Evolutionary conservation across 2,797 vertebrate genomes (phyloP).

Genomic region (Odontamblyopus lacepedii): DNA sequence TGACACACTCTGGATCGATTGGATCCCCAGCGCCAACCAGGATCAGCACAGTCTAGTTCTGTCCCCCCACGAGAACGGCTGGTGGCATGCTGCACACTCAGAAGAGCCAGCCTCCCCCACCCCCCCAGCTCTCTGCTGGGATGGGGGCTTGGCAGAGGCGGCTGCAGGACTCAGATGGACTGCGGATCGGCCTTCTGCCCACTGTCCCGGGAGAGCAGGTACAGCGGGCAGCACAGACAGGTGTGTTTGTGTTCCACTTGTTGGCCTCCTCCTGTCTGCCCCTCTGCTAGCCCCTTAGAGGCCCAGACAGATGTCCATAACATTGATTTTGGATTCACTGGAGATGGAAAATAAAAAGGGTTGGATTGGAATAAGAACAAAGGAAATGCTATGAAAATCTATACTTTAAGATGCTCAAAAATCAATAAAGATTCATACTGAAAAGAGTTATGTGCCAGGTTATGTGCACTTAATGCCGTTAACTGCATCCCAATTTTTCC

Average conservation of each 20-base stretch:
- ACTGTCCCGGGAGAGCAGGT: slow-evolving; percentile 56
- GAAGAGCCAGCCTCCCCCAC: slow-evolving; percentile 30
- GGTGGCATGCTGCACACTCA: slow-evolving; percentile 60
- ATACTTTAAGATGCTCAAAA: slow-evolving; percentile 43
- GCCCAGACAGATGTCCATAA: slow-evolving; percentile 53
- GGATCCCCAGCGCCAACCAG: slow-evolving; percentile 29
- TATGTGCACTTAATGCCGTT: neutral
- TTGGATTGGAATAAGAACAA: slow-evolving; percentile 12
- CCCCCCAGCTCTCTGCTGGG: slow-evolving; percentile 52
- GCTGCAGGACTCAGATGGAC: slow-evolving; percentile 69
- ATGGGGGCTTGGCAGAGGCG: slow-evolving; percentile 63
- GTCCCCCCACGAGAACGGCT: slow-evolving; percentile 42
- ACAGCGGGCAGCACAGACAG: slow-evolving; percentile 55
- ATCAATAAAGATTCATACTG: slow-evolving; percentile 42
- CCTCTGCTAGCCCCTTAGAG: slow-evolving; percentile 19
- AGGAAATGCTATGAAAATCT: slow-evolving; percentile 41
- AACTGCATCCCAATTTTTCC: no score
- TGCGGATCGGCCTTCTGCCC: slow-evolving; percentile 69
- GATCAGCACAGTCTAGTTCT: slow-evolving; percentile 29
- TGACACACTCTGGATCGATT: slow-evolving; percentile 58
- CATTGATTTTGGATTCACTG: slow-evolving; percentile 46
- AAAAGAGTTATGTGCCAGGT: slow-evolving; percentile 34
- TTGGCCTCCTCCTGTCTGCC: slow-evolving; percentile 42
- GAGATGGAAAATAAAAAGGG: slow-evolving; percentile 15
- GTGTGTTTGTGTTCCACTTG: slow-evolving; percentile 71